Evolutionary conservation across 1,140 invertebrate genomes (phyloP), one percentile per base, ranked within the genome.

Genomic region (Drosophila santomea): DNA sequence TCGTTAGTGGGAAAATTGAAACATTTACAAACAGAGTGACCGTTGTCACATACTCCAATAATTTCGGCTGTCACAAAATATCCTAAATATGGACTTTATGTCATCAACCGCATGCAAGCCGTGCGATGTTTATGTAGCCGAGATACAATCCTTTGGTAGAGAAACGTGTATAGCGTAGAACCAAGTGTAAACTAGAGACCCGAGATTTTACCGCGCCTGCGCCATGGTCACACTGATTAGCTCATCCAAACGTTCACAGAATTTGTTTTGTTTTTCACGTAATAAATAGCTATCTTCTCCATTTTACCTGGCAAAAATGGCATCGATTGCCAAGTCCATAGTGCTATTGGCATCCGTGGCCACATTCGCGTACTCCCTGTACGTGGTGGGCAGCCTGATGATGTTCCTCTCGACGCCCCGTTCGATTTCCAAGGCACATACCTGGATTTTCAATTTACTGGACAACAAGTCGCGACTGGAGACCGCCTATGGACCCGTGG

Each of bases 401-500:
- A n/a, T 80, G 0, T 92, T 92, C 48, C 61, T 92, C 0, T 92
- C 92, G 4, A 57, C 56, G 6, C 91, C 91, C 1, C 73, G 78
- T 14, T 68, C 62, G 1, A 32, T 90, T 32, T 72, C 78, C 17
- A 83, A 62, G 45, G 79, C 77, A 2, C 85, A 91, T 54, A 81
- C 74, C 20, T 92, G 91, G 91, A 68, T 92, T 23, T 86, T 92
- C 23, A 92, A 91, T 85, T 60, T 92, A 17, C 55, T 92, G 71
- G 91, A 92, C 60, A 91, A 91, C 28, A 74, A 74, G 28, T 88
- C 86, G 0, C 79, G 80, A 11, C 17, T 92, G 47, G 81, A 92
- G 50, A 91, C 91, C 14, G 78, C 89, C 6, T 92, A 90, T 75
- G 84, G 84, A 8, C 81, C 91, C 1, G 76, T 94, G n/a, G 50